Percentiles rank a stretch among this genome's conserved stretches.
phyloP scores from a whole-genome alignment of 2,888 invertebrate species.

The Salpingus planirostris region DNA sequence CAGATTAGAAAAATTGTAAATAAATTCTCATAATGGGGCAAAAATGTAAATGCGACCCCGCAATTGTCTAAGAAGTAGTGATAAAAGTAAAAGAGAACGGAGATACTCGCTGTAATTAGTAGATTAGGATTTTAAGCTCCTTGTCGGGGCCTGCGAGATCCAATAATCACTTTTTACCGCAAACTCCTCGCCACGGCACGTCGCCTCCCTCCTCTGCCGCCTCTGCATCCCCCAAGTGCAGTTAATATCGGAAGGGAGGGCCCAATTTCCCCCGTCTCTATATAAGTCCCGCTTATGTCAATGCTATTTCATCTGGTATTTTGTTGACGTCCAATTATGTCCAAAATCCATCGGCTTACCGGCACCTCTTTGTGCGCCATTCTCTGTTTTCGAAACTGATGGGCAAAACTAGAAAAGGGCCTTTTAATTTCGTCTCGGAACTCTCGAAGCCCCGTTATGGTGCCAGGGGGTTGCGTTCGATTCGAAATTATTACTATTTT shows the following conservation, averaged over 20 bases:
- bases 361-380: too few species aligned
- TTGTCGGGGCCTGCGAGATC: slow-evolving; percentile 14
- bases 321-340: slow-evolving; percentile 9
- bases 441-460: too few species aligned
- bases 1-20: slow-evolving; percentile 15
- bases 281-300: slow-evolving; percentile 4
- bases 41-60: slow-evolving; percentile 14
- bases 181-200: slow-evolving; percentile 9
- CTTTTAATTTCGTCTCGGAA: too few species aligned
- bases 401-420: too few species aligned
- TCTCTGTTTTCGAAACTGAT: too few species aligned
- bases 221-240: slow-evolving; percentile 9
- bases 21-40: slow-evolving; percentile 15
- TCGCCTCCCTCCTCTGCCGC: slow-evolving; percentile 10
- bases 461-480: too few species aligned
- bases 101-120: slow-evolving; percentile 16
- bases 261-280: not conserved
- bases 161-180: slow-evolving; percentile 16
- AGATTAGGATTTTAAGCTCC: slow-evolving; percentile 17
- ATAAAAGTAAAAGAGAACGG: slow-evolving; percentile 16
- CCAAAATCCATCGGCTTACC: too few species aligned
- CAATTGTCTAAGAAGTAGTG: slow-evolving; percentile 15
- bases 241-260: slow-evolving; percentile 6
- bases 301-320: not conserved
- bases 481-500: too few species aligned